A percentile compares a stretch with the other conserved stretches of the same genome.
Conservation (phyloP, 2,888 invertebrate genomes). For the Idaea biselata region DNA sequence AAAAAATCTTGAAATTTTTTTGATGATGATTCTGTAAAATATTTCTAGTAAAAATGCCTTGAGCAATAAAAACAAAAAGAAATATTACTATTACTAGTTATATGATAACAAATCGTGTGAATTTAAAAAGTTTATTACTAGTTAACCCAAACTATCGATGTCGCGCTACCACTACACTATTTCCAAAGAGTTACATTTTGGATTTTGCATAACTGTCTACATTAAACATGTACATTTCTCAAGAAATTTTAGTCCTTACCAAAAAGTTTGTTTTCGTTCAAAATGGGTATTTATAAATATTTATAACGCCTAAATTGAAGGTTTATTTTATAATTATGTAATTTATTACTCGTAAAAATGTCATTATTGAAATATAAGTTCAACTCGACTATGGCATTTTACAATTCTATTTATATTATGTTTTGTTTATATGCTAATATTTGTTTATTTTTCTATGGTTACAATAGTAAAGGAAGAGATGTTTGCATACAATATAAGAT, state of each 20-base stretch:
- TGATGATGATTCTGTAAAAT: no score
- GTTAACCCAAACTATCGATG: conserved; percentile 12
- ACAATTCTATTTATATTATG: neutral
- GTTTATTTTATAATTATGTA: conserved; percentile 1
- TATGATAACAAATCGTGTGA: no score
- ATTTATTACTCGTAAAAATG: neutral
- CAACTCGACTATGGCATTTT: neutral
- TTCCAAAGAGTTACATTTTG: conserved; percentile 21
- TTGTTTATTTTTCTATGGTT: no score
- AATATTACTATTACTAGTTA: no score
- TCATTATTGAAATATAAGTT: neutral
- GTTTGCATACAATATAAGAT: no score
- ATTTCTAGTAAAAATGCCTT: no score
- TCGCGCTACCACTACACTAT: conserved; percentile 17
- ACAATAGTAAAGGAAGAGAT: no score
- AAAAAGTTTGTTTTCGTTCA: conserved; percentile 25
- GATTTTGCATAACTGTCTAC: conserved; percentile 24
- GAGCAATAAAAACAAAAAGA: no score
- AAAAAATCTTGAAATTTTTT: no score
- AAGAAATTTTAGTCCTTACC: conserved; percentile 26
- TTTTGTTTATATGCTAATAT: no score
- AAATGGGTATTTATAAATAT: conserved; percentile 20
- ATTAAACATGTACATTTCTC: conserved; percentile 20
- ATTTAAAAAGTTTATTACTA: no score
- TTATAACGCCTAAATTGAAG: conserved; percentile 11